Percentiles rank a stretch among this genome's conserved stretches.
phyloP scores from a whole-genome alignment of 2,113 vertebrate genomes.

The Mohoua ochrocephala region DNA sequence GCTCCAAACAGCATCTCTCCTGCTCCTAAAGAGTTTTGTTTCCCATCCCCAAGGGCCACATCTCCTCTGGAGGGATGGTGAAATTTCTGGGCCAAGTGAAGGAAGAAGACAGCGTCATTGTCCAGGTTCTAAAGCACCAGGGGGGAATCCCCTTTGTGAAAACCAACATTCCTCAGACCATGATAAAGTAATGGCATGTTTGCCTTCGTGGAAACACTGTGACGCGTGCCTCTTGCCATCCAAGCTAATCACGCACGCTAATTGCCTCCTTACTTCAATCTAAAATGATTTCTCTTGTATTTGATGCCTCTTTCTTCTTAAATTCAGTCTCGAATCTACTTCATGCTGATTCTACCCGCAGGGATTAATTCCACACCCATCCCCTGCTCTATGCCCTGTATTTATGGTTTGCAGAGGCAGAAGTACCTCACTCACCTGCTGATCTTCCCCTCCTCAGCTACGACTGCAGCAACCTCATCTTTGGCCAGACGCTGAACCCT shows the following conservation, averaged over 20 bases:
- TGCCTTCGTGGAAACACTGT: background rate
- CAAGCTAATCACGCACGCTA: background rate
- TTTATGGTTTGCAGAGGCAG: background rate
- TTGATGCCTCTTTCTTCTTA: background rate
- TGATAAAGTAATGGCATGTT: conserved; percentile 73
- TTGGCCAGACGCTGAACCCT: conserved; percentile 54
- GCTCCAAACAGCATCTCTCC: background rate
- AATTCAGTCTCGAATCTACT: background rate
- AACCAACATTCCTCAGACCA: conserved; percentile 84
- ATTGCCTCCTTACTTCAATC: background rate
- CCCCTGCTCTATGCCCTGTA: background rate
- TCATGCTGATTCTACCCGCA: background rate
- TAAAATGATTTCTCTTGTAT: background rate
- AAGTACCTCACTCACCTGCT: background rate
- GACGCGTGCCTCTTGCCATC: background rate
- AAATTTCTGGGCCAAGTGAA: conserved; percentile 68
- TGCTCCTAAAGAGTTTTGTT: background rate
- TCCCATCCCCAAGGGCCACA: conserved; percentile 69
- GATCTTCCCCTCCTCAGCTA: conserved; percentile 48
- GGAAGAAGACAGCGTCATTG: conserved; percentile 75
- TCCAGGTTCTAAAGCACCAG: conserved; percentile 86
- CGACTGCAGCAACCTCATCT: conserved; percentile 72
- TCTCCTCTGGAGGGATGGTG: conserved; percentile 77
- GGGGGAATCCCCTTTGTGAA: conserved; percentile 89
- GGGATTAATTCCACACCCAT: background rate